phyloP scores from a whole-genome alignment of 1,140 invertebrate species.

The Whitmania pigra region DNA sequence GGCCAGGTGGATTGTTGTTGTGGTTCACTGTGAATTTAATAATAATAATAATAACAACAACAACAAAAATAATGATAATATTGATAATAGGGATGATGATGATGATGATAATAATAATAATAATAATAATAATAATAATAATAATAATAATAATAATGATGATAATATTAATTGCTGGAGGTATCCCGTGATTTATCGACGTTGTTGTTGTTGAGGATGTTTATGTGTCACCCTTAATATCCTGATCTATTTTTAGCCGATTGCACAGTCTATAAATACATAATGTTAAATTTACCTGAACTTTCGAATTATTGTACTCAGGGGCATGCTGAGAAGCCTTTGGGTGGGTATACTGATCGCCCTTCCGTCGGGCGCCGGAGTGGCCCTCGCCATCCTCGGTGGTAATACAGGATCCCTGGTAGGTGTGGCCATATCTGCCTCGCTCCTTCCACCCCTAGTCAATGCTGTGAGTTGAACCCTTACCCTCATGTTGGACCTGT shows the following conservation, averaged over 20 bases:
- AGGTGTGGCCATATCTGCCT: conserved; percentile 76
- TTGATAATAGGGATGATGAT: neutral
- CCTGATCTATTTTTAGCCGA: neutral
- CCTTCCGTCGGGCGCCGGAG: conserved; percentile 60
- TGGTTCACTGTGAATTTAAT: conserved; percentile 11
- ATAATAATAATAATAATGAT: neutral
- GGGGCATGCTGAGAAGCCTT: conserved; percentile 52
- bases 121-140: neutral
- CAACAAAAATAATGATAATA: neutral
- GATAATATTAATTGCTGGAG: neutral
- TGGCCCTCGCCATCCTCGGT: conserved; percentile 69
- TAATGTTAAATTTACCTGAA: neutral
- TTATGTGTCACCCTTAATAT: neutral
- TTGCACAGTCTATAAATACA: neutral
- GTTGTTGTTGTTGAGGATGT: neutral
- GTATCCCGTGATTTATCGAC: neutral
- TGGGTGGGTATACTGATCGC: conserved; percentile 58
- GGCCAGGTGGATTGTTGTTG: conserved; percentile 46
- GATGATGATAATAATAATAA: neutral
- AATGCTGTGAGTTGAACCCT: conserved; percentile 46
- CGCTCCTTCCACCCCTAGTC: conserved; percentile 68
- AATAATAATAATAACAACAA: neutral
- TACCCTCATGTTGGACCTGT: neutral
- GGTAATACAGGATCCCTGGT: conserved; percentile 71
- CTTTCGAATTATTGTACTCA: conserved; percentile 30